Conservation (phyloP, 2,888 invertebrate genomes). For the Lacanobia oleracea region DNA sequence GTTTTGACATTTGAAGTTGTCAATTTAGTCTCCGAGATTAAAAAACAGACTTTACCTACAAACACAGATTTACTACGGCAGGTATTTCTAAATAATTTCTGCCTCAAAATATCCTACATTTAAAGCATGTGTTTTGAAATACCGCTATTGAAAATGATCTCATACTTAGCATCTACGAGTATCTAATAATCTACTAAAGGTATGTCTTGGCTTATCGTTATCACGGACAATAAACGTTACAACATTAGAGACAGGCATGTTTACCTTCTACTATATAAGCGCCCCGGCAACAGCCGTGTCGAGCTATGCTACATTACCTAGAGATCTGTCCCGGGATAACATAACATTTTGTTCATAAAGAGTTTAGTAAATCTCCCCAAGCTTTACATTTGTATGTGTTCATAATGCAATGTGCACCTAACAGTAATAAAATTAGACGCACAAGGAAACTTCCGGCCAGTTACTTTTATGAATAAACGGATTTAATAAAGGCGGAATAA, state of each 20-base stretch:
- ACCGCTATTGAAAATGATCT: background rate
- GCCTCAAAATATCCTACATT: background rate
- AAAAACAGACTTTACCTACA: too few relatives aligned
- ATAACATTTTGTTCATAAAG: constrained; percentile 6
- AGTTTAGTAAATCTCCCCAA: constrained; percentile 9
- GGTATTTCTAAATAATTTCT: background rate
- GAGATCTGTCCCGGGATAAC: background rate
- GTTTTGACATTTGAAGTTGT: too few relatives aligned
- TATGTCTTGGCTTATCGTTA: background rate
- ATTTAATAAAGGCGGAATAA: constrained; percentile 68
- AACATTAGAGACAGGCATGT: background rate
- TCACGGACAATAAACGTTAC: background rate
- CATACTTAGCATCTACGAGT: background rate
- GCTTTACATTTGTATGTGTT: constrained; percentile 12
- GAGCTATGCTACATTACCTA: background rate
- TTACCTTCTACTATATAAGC: background rate
- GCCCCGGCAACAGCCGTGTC: background rate
- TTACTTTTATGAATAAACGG: constrained; percentile 65
- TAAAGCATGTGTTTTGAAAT: background rate
- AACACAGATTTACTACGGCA: too few relatives aligned
- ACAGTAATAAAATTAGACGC: constrained; percentile 56
- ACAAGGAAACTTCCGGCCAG: constrained; percentile 53
- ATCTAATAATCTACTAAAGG: background rate
- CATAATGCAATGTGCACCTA: constrained; percentile 21
- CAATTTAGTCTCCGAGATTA: too few relatives aligned